These are phyloP conservation scores for Lochmaea capreae DNA, from an alignment of 2,888 invertebrate genomes.

Conservation along the genomic window DNA sequence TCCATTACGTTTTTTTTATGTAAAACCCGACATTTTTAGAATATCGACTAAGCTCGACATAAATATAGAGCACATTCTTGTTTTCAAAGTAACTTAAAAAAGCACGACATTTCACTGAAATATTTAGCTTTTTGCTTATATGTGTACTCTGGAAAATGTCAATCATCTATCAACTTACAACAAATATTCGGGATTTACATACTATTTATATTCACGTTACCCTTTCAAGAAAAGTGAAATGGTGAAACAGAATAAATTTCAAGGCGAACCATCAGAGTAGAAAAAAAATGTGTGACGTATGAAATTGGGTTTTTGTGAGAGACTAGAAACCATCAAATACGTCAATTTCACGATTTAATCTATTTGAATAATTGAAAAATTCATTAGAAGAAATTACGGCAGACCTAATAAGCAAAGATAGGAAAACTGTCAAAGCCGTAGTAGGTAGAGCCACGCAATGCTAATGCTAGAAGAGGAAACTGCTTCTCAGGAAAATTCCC, in stretches of 20 bases:
- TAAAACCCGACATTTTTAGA: background rate
- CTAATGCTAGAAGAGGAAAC: no score
- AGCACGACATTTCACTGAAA: conserved; percentile 2
- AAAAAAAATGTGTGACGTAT: conserved; percentile 4
- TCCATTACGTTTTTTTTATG: no score
- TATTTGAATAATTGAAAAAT: background rate
- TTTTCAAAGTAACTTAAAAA: conserved; percentile 2
- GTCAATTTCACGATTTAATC: background rate
- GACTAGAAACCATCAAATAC: background rate
- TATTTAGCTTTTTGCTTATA: conserved; percentile 20
- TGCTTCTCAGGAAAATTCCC: no score
- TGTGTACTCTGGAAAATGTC: conserved; percentile 22
- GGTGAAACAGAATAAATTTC: background rate
- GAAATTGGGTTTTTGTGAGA: background rate
- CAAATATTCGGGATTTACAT: conserved; percentile 31
- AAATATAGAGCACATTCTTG: background rate
- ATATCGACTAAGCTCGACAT: background rate
- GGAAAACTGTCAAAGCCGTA: no score
- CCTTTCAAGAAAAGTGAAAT: conserved; percentile 14
- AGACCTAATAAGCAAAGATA: no score
- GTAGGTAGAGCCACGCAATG: no score
- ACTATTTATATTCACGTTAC: conserved; percentile 29
- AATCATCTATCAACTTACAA: conserved; percentile 29
- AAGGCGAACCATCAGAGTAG: background rate
- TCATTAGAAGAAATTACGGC: no score